These are phyloP conservation scores for Dicrurus megarhynchus DNA, from an alignment of 2,113 vertebrate genomes.

Conservation along the genomic window DNA sequence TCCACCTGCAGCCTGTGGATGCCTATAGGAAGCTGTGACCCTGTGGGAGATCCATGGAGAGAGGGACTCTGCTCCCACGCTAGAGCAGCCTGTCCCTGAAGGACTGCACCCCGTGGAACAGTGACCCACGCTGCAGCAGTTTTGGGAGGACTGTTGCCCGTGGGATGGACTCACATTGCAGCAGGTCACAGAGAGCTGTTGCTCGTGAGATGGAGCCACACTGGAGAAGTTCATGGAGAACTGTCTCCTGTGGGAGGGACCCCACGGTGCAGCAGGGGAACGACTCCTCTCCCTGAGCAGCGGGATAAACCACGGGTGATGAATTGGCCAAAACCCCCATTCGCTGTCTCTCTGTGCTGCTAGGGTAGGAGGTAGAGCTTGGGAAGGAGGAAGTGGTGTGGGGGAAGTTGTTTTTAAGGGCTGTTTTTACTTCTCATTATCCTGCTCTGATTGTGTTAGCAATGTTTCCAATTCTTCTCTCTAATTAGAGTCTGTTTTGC, in stretches of 20 bases:
- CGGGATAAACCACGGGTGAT: neutral
- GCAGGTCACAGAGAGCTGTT: neutral
- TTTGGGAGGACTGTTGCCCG: neutral
- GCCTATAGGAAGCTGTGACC: neutral
- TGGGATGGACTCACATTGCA: neutral
- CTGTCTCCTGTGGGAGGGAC: neutral
- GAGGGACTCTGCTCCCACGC: neutral
- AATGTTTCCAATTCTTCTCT: too few relatives aligned
- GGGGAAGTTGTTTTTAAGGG: neutral
- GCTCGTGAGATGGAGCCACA: fast-evolving
- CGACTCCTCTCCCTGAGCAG: neutral
- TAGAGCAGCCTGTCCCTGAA: neutral
- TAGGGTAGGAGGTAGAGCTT: neutral
- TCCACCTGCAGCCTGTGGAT: neutral
- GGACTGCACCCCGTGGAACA: fast-evolving
- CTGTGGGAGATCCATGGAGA: fast-evolving
- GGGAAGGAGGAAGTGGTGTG: neutral
- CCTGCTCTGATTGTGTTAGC: neutral
- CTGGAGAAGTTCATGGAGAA: neutral
- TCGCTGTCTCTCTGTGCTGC: neutral
- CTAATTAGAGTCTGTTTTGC: neutral
- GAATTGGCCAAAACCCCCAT: neutral
- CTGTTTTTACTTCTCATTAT: neutral
- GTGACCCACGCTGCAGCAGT: fast-evolving
- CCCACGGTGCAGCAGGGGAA: fast-evolving